Evolutionary conservation across 2,113 vertebrate species (phyloP).

Genomic region (Entosphenus tridentatus): DNA sequence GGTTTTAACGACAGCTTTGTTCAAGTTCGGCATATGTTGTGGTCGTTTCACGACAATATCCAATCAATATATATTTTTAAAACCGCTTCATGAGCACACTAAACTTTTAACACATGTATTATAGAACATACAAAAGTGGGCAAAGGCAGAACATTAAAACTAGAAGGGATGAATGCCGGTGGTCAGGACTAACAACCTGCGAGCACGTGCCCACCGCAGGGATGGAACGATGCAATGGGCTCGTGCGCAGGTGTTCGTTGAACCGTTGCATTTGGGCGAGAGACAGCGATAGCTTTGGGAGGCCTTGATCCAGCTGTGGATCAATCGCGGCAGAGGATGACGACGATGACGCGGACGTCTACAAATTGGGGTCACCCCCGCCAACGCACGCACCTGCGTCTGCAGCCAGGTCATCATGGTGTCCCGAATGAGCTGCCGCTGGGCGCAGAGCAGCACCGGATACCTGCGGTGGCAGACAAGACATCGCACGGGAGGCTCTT

Average conservation of each 20-base stretch:
- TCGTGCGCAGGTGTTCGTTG: not conserved
- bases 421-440: slow-evolving; percentile 83
- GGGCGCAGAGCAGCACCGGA: slow-evolving; percentile 38
- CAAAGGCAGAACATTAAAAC: too few relatives aligned
- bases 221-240: not conserved
- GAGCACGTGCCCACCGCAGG: not conserved
- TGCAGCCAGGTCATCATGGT: slow-evolving; percentile 89
- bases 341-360: not conserved
- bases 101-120: too few relatives aligned
- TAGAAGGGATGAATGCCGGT: too few relatives aligned
- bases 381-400: slow-evolving; percentile 33
- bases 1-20: too few relatives aligned
- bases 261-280: not conserved
- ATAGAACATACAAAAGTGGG: too few relatives aligned
- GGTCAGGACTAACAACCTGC: too few relatives aligned
- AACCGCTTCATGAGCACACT: too few relatives aligned
- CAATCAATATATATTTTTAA: too few relatives aligned
- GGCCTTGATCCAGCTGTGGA: not conserved
- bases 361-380: slow-evolving; percentile 8
- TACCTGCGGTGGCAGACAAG: slow-evolving; percentile 34
- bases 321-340: not conserved
- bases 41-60: too few relatives aligned
- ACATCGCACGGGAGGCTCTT: slow-evolving; percentile 5
- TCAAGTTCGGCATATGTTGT: too few relatives aligned
- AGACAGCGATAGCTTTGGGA: not conserved